Evolutionary conservation across 1,140 invertebrate species (phyloP).

Genomic region (Schlechtendalia chinensis): DNA sequence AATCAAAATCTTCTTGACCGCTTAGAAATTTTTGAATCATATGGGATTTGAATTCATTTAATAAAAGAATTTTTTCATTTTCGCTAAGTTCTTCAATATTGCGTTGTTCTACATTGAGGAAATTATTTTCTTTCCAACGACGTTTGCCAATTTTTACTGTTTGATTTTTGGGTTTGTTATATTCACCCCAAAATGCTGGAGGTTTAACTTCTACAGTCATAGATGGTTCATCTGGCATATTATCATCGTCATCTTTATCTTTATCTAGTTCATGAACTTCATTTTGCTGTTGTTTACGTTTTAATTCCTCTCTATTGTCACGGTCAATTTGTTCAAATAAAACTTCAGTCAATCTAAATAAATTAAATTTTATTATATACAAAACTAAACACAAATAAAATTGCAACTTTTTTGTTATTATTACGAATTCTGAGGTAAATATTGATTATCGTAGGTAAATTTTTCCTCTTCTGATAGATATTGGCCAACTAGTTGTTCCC

Average conservation of each 20-base stretch:
- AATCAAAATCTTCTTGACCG: constrained; percentile 83
- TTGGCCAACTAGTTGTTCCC: constrained; percentile 82
- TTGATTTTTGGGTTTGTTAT: constrained; percentile 42
- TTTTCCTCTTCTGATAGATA: constrained; percentile 77
- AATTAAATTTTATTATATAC: not conserved
- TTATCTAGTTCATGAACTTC: constrained; percentile 52
- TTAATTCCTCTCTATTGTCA: constrained; percentile 64
- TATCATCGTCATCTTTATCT: constrained; percentile 27
- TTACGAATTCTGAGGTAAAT: constrained; percentile 61
- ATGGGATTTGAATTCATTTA: constrained; percentile 78
- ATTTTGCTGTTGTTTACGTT: constrained; percentile 60
- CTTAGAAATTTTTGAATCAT: constrained; percentile 87
- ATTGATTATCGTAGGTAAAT: constrained; percentile 60
- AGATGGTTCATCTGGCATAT: constrained; percentile 2
- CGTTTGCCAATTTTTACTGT: constrained; percentile 45
- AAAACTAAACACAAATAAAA: not conserved
- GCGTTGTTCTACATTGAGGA: not conserved
- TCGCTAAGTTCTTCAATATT: constrained; percentile 50
- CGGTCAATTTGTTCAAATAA: constrained; percentile 67
- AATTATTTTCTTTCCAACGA: constrained; percentile 50
- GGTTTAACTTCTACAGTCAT: constrained; percentile 10
- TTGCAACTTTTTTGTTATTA: not conserved
- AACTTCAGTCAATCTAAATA: constrained; percentile 63
- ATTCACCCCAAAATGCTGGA: constrained; percentile 20
- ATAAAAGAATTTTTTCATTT: constrained; percentile 62